Evolutionary conservation across 2,888 invertebrate genomes (phyloP).

Genomic region (Synergus umbraculus): DNA sequence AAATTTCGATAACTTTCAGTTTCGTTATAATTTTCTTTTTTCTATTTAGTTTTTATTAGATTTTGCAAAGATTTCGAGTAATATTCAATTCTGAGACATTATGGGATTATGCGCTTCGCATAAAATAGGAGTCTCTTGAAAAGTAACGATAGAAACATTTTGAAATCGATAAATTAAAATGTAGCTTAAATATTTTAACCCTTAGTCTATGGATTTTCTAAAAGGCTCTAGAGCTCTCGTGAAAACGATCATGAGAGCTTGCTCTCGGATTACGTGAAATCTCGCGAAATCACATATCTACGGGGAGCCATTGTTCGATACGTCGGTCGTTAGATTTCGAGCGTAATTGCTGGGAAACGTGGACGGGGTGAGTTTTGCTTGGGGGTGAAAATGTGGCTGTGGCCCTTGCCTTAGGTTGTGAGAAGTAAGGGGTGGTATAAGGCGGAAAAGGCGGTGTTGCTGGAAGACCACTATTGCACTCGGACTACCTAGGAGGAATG

Average conservation of each 20-base stretch:
- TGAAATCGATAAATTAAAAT: no score
- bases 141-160: no score
- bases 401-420: constrained; percentile 8
- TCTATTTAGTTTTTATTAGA: no score
- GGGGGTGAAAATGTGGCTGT: constrained; percentile 39
- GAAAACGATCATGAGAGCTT: constrained; percentile 17
- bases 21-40: no score
- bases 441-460: constrained; percentile 52
- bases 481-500: constrained; percentile 62
- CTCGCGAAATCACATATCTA: constrained; percentile 39
- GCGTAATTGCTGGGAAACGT: constrained; percentile 41
- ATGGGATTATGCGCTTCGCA: no score
- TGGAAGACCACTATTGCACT: constrained; percentile 43
- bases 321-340: constrained; percentile 39
- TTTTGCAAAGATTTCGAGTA: no score
- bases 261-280: constrained; percentile 24
- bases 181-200: background rate
- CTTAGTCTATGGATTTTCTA: background rate
- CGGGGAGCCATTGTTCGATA: constrained; percentile 40
- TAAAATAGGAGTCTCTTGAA: no score
- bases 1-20: no score
- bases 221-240: background rate
- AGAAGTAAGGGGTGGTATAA: constrained; percentile 44
- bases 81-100: no score
- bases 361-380: constrained; percentile 34